phyloP scores from a whole-genome alignment of 2,113 vertebrate genomes.

The Ellobius talpinus region DNA sequence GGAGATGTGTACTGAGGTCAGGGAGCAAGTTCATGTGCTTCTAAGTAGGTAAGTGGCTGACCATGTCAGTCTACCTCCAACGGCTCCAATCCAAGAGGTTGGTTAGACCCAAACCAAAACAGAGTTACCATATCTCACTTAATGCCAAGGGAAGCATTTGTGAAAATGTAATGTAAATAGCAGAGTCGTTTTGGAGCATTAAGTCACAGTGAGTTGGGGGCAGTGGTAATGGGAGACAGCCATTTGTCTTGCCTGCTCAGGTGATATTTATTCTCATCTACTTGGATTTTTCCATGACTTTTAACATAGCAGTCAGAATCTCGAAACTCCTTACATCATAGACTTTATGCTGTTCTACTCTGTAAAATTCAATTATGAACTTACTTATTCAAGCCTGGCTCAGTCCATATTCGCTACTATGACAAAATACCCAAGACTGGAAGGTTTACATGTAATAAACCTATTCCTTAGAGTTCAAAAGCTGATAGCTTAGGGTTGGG shows the following conservation, averaged over 20 bases:
- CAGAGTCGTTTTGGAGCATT: neutral
- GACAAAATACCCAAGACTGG: neutral
- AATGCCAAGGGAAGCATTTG: too few relatives aligned
- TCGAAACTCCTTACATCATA: neutral
- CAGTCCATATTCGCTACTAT: neutral
- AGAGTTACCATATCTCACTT: neutral
- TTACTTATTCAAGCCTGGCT: neutral
- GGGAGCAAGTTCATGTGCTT: neutral
- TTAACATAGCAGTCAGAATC: neutral
- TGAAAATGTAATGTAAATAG: neutral
- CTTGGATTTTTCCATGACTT: neutral
- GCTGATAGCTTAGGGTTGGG: neutral
- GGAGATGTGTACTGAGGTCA: neutral
- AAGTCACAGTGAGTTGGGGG: neutral
- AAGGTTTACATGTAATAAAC: neutral
- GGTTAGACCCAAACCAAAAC: neutral
- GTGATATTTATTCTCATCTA: neutral
- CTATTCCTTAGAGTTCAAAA: neutral
- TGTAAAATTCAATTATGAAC: neutral
- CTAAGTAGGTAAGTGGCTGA: neutral
- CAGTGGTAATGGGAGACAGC: neutral
- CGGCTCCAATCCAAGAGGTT: neutral
- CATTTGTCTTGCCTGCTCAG: neutral
- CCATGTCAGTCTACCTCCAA: neutral
- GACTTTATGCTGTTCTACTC: neutral